Evolutionary conservation across 2,888 invertebrate species (phyloP).

Genomic region (Temnothorax rugatulus): DNA sequence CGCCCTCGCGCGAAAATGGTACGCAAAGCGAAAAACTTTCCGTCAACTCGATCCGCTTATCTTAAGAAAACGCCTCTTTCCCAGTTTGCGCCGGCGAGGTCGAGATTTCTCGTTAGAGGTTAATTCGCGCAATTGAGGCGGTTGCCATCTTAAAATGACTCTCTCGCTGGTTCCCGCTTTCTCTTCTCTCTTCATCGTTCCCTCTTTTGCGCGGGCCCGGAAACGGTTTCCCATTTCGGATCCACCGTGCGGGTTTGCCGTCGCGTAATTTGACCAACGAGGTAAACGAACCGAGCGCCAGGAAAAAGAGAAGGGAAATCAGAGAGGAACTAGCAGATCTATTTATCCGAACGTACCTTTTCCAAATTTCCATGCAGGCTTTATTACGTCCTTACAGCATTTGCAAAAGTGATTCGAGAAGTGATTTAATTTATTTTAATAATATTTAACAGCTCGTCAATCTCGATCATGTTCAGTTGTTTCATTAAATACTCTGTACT

Average conservation of each 20-base stretch:
- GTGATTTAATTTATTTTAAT: background rate
- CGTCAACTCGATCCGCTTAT: conserved; percentile 32
- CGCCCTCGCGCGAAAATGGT: conserved; percentile 1
- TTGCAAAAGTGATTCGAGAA: background rate
- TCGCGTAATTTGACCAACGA: conserved; percentile 61
- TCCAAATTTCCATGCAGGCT: conserved; percentile 16
- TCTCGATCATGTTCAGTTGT: background rate
- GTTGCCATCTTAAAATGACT: conserved; percentile 77
- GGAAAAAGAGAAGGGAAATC: conserved; percentile 38
- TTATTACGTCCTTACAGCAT: background rate
- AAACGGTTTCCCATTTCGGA: conserved; percentile 71
- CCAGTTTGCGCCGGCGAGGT: conserved; percentile 64
- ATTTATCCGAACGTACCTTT: conserved; percentile 23
- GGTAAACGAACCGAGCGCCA: conserved; percentile 57
- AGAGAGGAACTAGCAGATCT: conserved; percentile 30
- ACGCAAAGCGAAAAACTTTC: conserved; percentile 40
- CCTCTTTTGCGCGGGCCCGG: conserved; percentile 37
- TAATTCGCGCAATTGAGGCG: conserved; percentile 78
- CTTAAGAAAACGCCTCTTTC: conserved; percentile 68
- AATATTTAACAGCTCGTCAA: conserved; percentile 11
- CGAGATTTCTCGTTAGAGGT: conserved; percentile 78
- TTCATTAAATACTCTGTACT: background rate
- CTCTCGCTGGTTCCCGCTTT: conserved; percentile 24
- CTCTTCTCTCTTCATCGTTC: conserved; percentile 11
- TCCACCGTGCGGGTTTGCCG: conserved; percentile 56